Evolutionary conservation across 92 coral and sea anemone species (phyloP), one percentile per base, ranked within the genome.

Genomic region (Blastomussa wellsi): DNA sequence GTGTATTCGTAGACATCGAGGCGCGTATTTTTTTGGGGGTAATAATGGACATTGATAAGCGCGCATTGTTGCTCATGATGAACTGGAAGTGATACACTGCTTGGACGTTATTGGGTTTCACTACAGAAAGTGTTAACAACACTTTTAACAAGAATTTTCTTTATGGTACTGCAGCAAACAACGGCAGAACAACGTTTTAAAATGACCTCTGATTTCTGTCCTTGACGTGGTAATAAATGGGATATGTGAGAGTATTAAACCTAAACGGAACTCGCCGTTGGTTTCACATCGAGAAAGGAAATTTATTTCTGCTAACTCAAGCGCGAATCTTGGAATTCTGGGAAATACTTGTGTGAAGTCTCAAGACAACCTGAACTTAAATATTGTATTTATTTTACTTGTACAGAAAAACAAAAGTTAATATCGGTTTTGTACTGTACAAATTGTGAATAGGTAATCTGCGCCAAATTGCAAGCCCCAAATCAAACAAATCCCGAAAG

Each of bases 371-470:
- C 12, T 62, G 59, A 83, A 83, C 80, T 83, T 83, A 83, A 47
- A 48, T 74, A 74, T 83, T 44, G 87, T 83, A 83, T 83, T 83
- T 83, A 83, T 83, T 83, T 82, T 75, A 74, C 62, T 24, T 83
- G 87, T 83, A 83, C 87, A 83, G 74, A 75, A 28, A 53, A 51
- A 52, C 39, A 15, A 24, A 22, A 74, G 87, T 74, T 78, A 42
- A 83, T 83, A 83, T 39, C 60, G 86, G 78, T 75, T 83, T 83
- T 83, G 77, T 82, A 82, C 72, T 82, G 71, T 71, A 71, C 78
- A 70, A 71, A 14, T 13, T 71, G 28, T 3, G n/a, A 72, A 68
- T 44, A 51, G 78, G 77, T n/a, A n/a, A n/a, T n/a, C n/a, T n/a
- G n/a, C n/a, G n/a, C n/a, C n/a, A n/a, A n/a, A 33, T 68, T 81